Base-by-base conservation (phyloP, 2,113 vertebrate species). In the Melanocharis versteri region DNA sequence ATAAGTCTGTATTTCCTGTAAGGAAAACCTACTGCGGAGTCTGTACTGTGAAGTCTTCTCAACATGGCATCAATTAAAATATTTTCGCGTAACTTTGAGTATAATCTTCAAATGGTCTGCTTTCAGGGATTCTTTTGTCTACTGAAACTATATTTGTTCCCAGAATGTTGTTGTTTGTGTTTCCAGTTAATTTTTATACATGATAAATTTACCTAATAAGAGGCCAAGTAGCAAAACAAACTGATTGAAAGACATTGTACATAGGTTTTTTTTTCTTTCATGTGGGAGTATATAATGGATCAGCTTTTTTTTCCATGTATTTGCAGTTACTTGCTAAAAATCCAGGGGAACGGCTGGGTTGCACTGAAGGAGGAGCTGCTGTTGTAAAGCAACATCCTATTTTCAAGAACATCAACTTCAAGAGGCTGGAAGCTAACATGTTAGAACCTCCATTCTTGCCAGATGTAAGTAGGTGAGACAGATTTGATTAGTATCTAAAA, bases 381-480 rank as follows among this genome's bases (percentile, higher is more conserved):
- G 96, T 93, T 68, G 99, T 99, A 68, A 99, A 99, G 75, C 98
- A 98, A 88, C 98, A 99, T 89, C 97, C 98, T 9, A 98, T 99
- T 96, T 99, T 99, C 97, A 98, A 98, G 96, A 98, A 98, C 93
- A 98, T 99, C 89, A 99, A 99, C 98, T 99, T 99, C 97, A 98
- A 98, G 96, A 97, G 98, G n/a, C 98, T 99, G 90, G 98, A 99
- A 96, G 98, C 98, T 50, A 98, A 98, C 96, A 99, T 99, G 97
- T 79, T 99, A 91, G 99, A 99, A 57, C 98, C 99, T 39, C 99
- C 99, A 12, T 99, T 99, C 97, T 98, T 96, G 90, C 99, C 99
- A 39, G 99, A 99, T 85, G 99, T 99, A 97, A 98, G 99, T 97
- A 76, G 56, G 73, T 94, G 94, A 97, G 95, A 95, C 88, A 95